A percentile compares a stretch with the other conserved stretches of the same genome.
Evolutionary conservation across 2,888 invertebrate species (phyloP).

Genomic region (Scaptomyza reducta): DNA sequence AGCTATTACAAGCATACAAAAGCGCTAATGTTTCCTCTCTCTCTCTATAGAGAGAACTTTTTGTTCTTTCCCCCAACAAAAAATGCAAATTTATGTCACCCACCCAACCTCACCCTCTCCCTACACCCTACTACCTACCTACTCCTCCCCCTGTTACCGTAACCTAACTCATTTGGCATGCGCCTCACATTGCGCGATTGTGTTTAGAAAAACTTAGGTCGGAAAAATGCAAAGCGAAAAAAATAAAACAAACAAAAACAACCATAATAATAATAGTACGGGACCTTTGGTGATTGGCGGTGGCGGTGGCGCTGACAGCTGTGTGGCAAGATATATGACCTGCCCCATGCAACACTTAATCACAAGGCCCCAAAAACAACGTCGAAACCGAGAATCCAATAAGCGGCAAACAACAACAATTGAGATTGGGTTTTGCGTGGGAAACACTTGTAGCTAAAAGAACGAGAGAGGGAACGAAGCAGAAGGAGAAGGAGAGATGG

Average conservation of each 20-base stretch:
- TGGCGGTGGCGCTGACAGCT: constrained; percentile 61
- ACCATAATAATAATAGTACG: constrained; percentile 14
- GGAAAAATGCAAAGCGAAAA: constrained; percentile 57
- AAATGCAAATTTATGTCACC: constrained; percentile 75
- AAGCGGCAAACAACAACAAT: not conserved
- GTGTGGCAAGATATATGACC: constrained; percentile 62
- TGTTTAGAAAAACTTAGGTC: constrained; percentile 50
- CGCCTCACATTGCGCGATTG: constrained; percentile 70
- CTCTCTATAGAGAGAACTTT: not conserved
- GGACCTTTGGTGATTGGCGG: constrained; percentile 5
- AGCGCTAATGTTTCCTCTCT: constrained; percentile 56
- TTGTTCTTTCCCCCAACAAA: constrained; percentile 38
- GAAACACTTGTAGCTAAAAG: constrained; percentile 40
- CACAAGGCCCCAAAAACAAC: constrained; percentile 32
- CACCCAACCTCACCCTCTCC: constrained; percentile 32
- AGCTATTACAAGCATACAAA: constrained; percentile 69
- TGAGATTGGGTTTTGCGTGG: constrained; percentile 44
- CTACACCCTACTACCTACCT: not conserved
- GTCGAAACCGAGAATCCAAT: constrained; percentile 10
- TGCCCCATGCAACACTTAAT: constrained; percentile 46
- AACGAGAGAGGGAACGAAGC: not conserved
- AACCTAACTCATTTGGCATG: constrained; percentile 71
- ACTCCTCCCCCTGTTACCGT: no score
- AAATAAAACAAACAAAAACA: constrained; percentile 61
- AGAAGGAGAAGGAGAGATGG: not conserved